phyloP scores from a whole-genome alignment of 2,113 vertebrate species.

The Abramis brama region DNA sequence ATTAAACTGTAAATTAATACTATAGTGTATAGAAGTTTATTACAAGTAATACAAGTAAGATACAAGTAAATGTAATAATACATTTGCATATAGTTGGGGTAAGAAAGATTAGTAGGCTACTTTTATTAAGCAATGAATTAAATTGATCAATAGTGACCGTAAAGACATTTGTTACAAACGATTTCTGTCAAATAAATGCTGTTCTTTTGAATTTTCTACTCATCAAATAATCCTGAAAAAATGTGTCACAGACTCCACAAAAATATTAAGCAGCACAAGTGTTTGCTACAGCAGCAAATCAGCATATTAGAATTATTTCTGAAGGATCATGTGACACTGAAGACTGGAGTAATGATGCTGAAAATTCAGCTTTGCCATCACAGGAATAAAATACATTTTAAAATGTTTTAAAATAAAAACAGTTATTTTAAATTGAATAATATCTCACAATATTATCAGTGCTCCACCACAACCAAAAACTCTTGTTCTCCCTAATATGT shows the following conservation, averaged over 20 bases:
- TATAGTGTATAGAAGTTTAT: too few species aligned
- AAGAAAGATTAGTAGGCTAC: too few species aligned
- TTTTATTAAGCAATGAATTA: too few species aligned
- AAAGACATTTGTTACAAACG: background rate
- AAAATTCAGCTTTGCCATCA: background rate
- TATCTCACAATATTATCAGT: background rate
- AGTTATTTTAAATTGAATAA: background rate
- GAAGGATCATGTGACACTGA: background rate
- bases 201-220: background rate
- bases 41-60: too few species aligned
- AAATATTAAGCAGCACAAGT: background rate
- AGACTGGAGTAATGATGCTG: background rate
- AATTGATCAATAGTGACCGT: too few species aligned
- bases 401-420: background rate
- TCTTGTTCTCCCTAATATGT: background rate
- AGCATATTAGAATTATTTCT: background rate
- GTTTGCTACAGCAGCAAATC: background rate
- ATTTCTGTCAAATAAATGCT: background rate
- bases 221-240: background rate
- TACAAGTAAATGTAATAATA: background rate
- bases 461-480: background rate
- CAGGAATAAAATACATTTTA: background rate
- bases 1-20: background rate
- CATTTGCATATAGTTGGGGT: too few species aligned
- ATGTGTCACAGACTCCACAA: background rate